Evolutionary conservation across 2,888 invertebrate genomes (phyloP), one percentile per base, ranked within the genome.

Genomic region (Andrena hattorfiana): DNA sequence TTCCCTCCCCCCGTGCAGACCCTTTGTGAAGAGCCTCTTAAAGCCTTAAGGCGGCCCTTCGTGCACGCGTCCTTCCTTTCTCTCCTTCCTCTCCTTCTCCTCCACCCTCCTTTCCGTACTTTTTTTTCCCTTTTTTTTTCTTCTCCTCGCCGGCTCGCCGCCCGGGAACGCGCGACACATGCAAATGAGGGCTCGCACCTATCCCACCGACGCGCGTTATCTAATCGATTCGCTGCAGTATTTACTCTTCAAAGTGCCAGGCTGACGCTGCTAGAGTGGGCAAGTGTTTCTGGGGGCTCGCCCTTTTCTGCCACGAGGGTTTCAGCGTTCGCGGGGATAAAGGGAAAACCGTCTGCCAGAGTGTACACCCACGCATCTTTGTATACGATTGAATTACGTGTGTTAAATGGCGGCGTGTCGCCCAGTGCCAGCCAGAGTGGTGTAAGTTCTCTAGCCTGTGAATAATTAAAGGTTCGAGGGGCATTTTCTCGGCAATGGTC

Each of bases 21-120:
- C 59, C 70, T 76, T 84, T 86, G 81, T 84, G 75, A 77, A 71
- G 78, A 73, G 81, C 83, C 81, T 82, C 81, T 87, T 79, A 85
- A 87, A 87, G 87, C 79, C 79, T 54, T 49, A 16, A 62, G 85
- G 75, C 85, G 83, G 85, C 79, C 81, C 83, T 85, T 83, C 72
- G 79, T 78, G 81, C 85, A 81, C 84, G 84, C 83, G 79, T 79
- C 81, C 64, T 73, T 66, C 70, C 80, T 77, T 77, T 81, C 63
- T 67, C 59, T 56, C 35, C 49, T 26, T n/a, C 49, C 26, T 56
- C 64, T 32, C 48, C 20, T 51, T 26, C 60, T 59, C 49, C 30
- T 59, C 51, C n/a, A 10, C 23, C 42, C n/a, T 13, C 49, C 35
- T 60, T 48, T 35, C 13, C n/a, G 20, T 35, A 20, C 63, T 63